Base-by-base conservation (phyloP, 2,113 vertebrate species). In the Cyprinodon tularosa region DNA sequence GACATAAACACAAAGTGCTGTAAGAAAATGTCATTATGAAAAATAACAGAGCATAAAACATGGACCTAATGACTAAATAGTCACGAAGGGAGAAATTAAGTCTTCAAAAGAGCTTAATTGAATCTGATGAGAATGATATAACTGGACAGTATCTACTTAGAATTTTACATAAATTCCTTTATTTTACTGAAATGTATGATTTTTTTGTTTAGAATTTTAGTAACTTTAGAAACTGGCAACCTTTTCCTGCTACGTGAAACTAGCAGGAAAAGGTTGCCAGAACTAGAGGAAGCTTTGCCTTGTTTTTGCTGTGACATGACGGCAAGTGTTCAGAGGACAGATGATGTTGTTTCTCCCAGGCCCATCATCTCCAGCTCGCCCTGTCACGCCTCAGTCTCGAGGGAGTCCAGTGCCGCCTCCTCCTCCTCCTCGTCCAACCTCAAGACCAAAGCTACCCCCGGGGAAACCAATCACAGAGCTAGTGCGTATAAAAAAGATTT, bases 381-480 rank as follows among this genome's bases (percentile, higher is more conserved):
- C 97, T 0, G 90, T 95, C 53, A 98, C 97, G 0, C 97, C 97
- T 10, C 90, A 95, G 86, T 94, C 95, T 14, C 91, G 93, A 50
- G 90, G 96, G 66, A 95, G 94, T 62, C 95, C 96, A 0, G 96
- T 96, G 0, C 97, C 97, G 0, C 97, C 97, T 0, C 96, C 96
- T 0, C 96, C 97, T 71, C 96, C 96, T 10, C 94, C 92, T 29
- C 89, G 96, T 1, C 96, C 97, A 2, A 96, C 96, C 0, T 98
- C 97, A 1, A 85, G 97, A 79, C 97, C 97, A 66, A 99, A 98
- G 93, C 93, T 97, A 65, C 97, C 97, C 64, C 96, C 96, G 0
- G 96, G 97, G 77, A 99, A 97, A 70, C 96, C 97, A 67, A 89
- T 98, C 36, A 80, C 94, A 50, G 97, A 99, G 1, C 89, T 96